These are phyloP conservation scores for Chaetops frenatus DNA, from an alignment of 2,113 vertebrate genomes.

Conservation along the genomic window DNA sequence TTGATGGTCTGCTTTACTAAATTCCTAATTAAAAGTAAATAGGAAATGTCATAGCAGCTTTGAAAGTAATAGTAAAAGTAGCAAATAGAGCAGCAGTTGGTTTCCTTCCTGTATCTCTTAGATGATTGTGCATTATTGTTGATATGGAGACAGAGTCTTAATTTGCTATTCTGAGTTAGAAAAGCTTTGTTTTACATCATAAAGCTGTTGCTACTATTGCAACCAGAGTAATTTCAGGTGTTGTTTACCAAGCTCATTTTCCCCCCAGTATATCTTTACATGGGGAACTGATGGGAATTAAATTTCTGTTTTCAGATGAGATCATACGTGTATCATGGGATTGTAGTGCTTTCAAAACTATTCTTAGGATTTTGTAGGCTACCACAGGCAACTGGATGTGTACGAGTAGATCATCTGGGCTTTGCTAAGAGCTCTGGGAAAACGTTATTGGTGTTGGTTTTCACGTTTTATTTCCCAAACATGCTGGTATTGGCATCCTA, in stretches of 20 bases:
- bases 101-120: background rate
- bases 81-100: background rate
- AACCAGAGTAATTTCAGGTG: background rate
- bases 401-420: background rate
- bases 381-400: background rate
- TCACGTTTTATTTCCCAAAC: rapidly evolving
- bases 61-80: background rate
- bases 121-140: background rate
- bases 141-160: background rate
- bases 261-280: background rate
- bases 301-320: background rate
- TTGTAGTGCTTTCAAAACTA: background rate
- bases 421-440: background rate
- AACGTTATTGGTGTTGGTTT: background rate
- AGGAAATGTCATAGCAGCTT: background rate
- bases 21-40: background rate
- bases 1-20: background rate
- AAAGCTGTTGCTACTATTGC: background rate
- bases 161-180: background rate
- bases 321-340: background rate
- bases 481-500: background rate
- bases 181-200: background rate
- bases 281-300: background rate
- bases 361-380: background rate
- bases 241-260: background rate